These are phyloP conservation scores for Invenusta paracnida DNA, from an alignment of 2,888 invertebrate species.

Conservation along the genomic window DNA sequence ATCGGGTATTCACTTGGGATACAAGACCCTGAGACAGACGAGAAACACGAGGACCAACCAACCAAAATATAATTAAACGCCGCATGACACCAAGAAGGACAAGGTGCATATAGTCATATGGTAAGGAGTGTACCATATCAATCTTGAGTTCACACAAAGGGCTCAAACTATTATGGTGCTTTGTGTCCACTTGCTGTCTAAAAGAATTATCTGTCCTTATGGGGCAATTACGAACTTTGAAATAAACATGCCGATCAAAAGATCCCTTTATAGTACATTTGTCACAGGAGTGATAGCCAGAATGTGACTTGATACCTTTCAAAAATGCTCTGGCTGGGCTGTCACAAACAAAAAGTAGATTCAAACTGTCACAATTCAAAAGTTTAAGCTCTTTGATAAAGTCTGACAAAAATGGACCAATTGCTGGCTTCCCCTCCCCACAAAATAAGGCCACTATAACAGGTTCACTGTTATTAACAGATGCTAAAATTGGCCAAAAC, in stretches of 20 bases:
- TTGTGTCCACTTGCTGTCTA: conserved; percentile 40
- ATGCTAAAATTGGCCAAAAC: conserved; percentile 31
- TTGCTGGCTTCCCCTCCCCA: conserved; percentile 13
- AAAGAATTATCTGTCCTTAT: conserved; percentile 42
- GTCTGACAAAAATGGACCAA: neutral
- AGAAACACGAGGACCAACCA: conserved; percentile 47
- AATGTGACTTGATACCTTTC: conserved; percentile 39
- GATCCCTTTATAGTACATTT: conserved; percentile 41
- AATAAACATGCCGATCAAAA: conserved; percentile 34
- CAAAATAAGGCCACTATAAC: conserved; percentile 8
- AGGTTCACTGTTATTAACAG: neutral
- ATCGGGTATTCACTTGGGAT: neutral
- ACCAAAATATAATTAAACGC: conserved; percentile 49
- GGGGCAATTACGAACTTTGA: conserved; percentile 30
- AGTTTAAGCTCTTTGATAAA: conserved; percentile 22
- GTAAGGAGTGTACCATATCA: conserved; percentile 49
- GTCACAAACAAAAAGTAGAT: conserved; percentile 4
- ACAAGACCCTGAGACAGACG: conserved; percentile 26
- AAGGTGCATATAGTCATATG: conserved; percentile 53
- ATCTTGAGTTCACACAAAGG: conserved; percentile 46
- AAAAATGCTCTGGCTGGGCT: conserved; percentile 39
- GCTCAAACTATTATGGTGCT: conserved; percentile 46
- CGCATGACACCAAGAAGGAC: conserved; percentile 53
- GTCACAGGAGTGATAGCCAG: conserved; percentile 46
- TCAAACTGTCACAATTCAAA: neutral